These are phyloP conservation scores for Caenorhabditis uteleia DNA, from an alignment of 2,888 invertebrate species.

Conservation along the genomic window DNA sequence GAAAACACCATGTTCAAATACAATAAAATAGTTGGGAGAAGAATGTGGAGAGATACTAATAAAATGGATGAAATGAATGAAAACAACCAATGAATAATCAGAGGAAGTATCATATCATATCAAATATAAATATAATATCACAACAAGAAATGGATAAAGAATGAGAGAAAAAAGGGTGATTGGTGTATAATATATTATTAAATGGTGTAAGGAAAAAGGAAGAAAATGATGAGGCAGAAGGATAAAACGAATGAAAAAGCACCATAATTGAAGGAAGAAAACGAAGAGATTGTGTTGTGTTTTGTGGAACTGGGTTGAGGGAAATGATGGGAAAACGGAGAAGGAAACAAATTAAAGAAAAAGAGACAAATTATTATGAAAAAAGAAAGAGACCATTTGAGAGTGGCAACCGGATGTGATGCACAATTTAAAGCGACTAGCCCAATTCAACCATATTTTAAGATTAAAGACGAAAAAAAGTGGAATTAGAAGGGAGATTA, in stretches of 20 bases:
- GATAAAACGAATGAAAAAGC: neutral
- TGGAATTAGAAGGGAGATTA: neutral
- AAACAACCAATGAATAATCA: neutral
- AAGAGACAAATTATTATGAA: slow-evolving; percentile 3
- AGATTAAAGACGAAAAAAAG: slow-evolving; percentile 3
- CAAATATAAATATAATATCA: slow-evolving; percentile 19
- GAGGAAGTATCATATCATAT: neutral
- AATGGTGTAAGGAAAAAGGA: no score
- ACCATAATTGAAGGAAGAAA: slow-evolving; percentile 6
- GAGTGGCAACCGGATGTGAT: slow-evolving; percentile 45
- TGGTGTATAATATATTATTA: no score
- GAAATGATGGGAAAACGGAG: neutral
- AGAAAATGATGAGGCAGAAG: neutral
- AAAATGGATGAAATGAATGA: neutral
- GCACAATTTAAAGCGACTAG: slow-evolving; percentile 50
- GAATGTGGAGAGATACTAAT: neutral
- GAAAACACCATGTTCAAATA: no score
- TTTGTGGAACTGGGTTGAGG: slow-evolving; percentile 3
- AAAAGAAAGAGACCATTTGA: slow-evolving; percentile 35
- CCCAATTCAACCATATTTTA: slow-evolving; percentile 44
- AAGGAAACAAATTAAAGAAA: neutral
- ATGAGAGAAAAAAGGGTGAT: slow-evolving; percentile 3
- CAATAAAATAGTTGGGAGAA: no score
- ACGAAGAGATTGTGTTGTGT: slow-evolving; percentile 2
- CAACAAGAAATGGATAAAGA: slow-evolving; percentile 41